phyloP scores from a whole-genome alignment of 2,888 invertebrate species.

The Cyrtodaria siliqua region DNA sequence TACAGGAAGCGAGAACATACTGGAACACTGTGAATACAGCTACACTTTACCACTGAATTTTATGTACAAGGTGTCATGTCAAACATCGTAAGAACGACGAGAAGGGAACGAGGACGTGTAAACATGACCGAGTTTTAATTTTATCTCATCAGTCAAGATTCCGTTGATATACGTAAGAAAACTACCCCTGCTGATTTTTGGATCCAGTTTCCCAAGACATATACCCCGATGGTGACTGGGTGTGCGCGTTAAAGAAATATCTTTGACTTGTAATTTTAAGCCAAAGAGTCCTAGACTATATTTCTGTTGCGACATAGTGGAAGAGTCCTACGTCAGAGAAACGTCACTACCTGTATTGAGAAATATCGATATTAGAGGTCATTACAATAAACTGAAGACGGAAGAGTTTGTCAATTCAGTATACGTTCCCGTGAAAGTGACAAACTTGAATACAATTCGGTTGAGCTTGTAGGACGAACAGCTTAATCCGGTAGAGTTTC shows the following conservation, averaged over 20 bases:
- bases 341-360: slow-evolving; percentile 26
- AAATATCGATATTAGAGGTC: slow-evolving; percentile 14
- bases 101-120: no score
- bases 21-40: no score
- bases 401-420: not conserved
- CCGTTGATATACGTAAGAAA: slow-evolving; percentile 14
- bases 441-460: slow-evolving; percentile 4
- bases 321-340: slow-evolving; percentile 24
- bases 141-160: slow-evolving; percentile 24
- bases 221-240: slow-evolving; percentile 34
- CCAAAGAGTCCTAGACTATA: slow-evolving; percentile 26
- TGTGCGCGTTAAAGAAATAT: slow-evolving; percentile 28
- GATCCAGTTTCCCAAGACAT: slow-evolving; percentile 31
- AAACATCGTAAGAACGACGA: no score
- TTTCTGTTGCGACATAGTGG: slow-evolving; percentile 26
- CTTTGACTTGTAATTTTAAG: slow-evolving; percentile 28
- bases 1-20: no score
- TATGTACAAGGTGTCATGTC: no score
- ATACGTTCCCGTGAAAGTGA: slow-evolving; percentile 15
- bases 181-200: slow-evolving; percentile 35
- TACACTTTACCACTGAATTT: no score
- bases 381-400: slow-evolving; percentile 20
- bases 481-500: slow-evolving; percentile 4
- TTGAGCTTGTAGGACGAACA: not conserved
- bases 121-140: slow-evolving; percentile 27